These are phyloP conservation scores for Pungitius pungitius DNA, from an alignment of 2,113 vertebrate species.

Conservation along the genomic window DNA sequence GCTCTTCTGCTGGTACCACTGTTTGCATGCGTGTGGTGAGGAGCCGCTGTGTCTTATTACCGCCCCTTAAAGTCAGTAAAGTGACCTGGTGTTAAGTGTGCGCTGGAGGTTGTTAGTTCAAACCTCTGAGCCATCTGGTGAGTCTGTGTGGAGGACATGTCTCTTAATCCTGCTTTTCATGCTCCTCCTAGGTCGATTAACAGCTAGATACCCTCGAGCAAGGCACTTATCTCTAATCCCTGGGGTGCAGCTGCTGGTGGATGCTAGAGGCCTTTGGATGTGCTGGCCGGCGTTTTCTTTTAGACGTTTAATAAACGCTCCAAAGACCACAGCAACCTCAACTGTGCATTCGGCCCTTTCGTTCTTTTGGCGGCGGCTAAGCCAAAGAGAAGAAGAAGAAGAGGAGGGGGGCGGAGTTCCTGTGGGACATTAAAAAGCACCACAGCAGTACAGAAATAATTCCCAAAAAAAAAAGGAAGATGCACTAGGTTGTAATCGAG, in stretches of 20 bases:
- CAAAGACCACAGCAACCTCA: conserved; percentile 11
- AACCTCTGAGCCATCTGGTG: not conserved
- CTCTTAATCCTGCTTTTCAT: conserved; percentile 8
- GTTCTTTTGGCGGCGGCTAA: conserved; percentile 4
- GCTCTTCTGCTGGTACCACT: not conserved
- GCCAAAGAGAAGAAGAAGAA: not conserved
- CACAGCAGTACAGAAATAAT: not conserved
- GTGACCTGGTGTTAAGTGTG: not conserved
- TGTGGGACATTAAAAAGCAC: conserved; percentile 26
- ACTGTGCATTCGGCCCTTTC: not conserved
- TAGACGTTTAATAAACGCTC: conserved; percentile 21
- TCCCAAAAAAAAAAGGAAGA: conserved; percentile 9
- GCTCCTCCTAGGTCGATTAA: not conserved
- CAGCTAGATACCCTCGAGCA: conserved; percentile 21
- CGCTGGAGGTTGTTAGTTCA: conserved; percentile 15
- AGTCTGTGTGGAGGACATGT: not conserved
- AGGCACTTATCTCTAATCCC: conserved; percentile 25
- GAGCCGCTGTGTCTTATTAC: not conserved
- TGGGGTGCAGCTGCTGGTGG: conserved; percentile 3
- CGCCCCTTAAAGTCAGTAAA: not conserved
- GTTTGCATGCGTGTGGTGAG: not conserved
- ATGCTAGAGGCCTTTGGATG: not conserved
- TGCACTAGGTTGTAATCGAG: conserved; percentile 35
- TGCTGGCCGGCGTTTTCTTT: conserved; percentile 18
- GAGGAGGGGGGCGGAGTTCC: not conserved